Conservation (phyloP, 2,113 vertebrate species). For the Bubalus kerabau region DNA sequence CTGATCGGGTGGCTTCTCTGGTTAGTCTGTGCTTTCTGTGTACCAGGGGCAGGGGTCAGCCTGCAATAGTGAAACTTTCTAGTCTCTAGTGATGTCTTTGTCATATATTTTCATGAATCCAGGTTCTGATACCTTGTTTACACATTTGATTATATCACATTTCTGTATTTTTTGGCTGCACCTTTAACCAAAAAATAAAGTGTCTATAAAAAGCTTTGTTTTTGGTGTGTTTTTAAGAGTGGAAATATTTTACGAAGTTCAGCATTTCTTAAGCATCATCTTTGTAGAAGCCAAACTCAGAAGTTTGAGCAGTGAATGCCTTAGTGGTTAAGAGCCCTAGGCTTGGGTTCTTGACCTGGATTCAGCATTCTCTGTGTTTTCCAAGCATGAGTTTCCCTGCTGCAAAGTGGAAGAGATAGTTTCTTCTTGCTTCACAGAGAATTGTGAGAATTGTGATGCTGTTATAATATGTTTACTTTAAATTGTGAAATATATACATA, state of each 20-base stretch:
- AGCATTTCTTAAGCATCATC: background rate
- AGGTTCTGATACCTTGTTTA: slow-evolving; percentile 52
- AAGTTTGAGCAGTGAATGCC: background rate
- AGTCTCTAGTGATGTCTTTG: slow-evolving; percentile 57
- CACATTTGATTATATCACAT: slow-evolving; percentile 72
- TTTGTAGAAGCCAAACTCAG: background rate
- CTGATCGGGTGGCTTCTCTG: background rate
- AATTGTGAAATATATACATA: background rate
- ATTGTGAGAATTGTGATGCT: background rate
- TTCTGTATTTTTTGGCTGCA: slow-evolving; percentile 54
- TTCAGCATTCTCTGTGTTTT: background rate
- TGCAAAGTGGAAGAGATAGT: background rate
- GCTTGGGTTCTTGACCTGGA: background rate
- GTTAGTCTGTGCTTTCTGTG: background rate
- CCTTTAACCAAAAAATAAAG: slow-evolving; percentile 68
- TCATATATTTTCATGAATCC: slow-evolving; percentile 74
- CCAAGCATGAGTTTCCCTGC: background rate
- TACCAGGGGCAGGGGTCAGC: background rate
- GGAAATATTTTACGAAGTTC: background rate
- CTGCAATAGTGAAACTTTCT: slow-evolving; percentile 14
- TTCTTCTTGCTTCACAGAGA: background rate
- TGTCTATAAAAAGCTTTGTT: slow-evolving; percentile 19
- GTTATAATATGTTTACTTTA: background rate
- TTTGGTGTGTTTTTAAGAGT: background rate
- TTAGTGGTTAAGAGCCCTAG: background rate